Evolutionary conservation across 2,113 vertebrate species (phyloP).

Genomic region (Phoxinus phoxinus): DNA sequence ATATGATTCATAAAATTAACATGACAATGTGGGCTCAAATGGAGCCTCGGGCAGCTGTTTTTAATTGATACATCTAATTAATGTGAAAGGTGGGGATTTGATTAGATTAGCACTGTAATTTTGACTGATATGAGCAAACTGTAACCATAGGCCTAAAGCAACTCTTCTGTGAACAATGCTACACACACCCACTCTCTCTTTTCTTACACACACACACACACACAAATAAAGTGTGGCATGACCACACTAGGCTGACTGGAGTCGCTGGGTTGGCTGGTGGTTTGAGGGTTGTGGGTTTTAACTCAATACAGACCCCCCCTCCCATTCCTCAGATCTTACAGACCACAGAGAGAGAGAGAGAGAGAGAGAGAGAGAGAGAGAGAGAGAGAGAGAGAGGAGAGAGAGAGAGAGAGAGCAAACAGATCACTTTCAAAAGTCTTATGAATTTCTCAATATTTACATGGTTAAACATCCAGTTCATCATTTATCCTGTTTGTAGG

Average conservation of each 20-base stretch:
- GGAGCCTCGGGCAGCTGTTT: not conserved
- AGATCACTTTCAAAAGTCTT: not conserved
- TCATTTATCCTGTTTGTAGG: conserved; percentile 18
- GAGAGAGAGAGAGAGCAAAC: conserved; percentile 40
- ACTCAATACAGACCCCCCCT: conserved; percentile 52
- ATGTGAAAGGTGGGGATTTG: not conserved
- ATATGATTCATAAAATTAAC: conserved; percentile 22
- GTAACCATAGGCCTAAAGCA: not conserved
- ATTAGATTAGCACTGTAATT: not conserved
- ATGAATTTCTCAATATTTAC: not conserved
- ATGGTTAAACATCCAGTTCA: not conserved
- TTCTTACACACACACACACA: conserved; percentile 19
- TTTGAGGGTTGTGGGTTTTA: conserved; percentile 56
- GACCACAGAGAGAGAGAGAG: conserved; percentile 39
- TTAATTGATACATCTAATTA: conserved; percentile 12
- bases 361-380: conserved; percentile 45
- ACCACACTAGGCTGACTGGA: conserved; percentile 58
- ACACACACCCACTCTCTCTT: not conserved
- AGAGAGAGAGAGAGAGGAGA: conserved; percentile 23
- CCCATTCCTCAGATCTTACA: conserved; percentile 32
- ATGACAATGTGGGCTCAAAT: conserved; percentile 19
- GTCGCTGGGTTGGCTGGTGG: conserved; percentile 56
- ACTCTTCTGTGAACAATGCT: conserved; percentile 1
- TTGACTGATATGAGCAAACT: not conserved
- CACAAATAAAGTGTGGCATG: conserved; percentile 41